phyloP scores from a whole-genome alignment of 2,797 vertebrate species.

The Rhadinocentrus ornatus region DNA sequence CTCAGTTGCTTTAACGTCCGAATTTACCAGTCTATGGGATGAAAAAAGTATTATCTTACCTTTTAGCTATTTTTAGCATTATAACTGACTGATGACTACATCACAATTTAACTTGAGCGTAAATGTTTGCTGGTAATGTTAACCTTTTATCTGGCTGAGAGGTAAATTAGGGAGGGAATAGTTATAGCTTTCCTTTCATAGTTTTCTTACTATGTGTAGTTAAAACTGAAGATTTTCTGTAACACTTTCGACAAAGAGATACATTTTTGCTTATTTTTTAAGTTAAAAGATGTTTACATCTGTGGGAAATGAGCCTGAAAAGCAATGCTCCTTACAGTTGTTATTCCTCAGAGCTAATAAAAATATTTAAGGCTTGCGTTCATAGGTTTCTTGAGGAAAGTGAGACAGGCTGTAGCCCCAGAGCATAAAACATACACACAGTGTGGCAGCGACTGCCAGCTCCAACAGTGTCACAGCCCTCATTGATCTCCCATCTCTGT shows the following conservation, averaged over 20 bases:
- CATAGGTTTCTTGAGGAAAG: constrained; percentile 36
- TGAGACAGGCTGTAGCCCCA: constrained; percentile 32
- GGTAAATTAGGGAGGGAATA: too few relatives aligned
- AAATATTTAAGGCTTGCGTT: constrained; percentile 6
- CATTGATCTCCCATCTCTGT: constrained; percentile 57
- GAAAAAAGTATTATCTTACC: too few relatives aligned
- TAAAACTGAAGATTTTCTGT: background rate
- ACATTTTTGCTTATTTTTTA: too few relatives aligned
- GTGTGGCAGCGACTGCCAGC: constrained; percentile 44
- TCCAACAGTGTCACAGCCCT: constrained; percentile 55
- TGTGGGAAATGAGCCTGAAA: background rate
- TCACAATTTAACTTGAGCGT: too few relatives aligned
- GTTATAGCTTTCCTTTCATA: too few relatives aligned
- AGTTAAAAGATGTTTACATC: background rate
- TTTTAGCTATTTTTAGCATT: too few relatives aligned
- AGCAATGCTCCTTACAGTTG: background rate
- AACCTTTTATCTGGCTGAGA: too few relatives aligned
- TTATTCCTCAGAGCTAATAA: constrained; percentile 9
- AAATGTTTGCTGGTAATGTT: too few relatives aligned
- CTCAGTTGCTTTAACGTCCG: too few relatives aligned
- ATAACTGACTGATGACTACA: too few relatives aligned
- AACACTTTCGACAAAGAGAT: too few relatives aligned
- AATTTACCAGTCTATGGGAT: too few relatives aligned
- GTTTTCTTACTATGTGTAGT: background rate
- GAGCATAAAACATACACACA: constrained; percentile 18